These are phyloP conservation scores for Irena cyanogastra DNA, from an alignment of 2,113 vertebrate genomes.

Conservation along the genomic window DNA sequence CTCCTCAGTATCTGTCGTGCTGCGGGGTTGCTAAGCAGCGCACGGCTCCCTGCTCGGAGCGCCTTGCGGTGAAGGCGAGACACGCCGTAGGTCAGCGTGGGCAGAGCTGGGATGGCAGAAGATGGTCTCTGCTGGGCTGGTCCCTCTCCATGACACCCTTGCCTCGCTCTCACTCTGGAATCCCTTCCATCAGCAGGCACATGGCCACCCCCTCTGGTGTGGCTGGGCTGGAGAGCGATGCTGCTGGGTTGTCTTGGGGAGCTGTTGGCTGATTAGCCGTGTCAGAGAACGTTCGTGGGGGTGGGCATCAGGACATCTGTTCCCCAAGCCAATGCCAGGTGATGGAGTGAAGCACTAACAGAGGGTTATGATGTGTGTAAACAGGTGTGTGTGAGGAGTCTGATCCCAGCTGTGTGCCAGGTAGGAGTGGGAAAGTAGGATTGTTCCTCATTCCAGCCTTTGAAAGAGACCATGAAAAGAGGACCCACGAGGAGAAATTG, in stretches of 20 bases:
- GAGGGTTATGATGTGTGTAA: no score
- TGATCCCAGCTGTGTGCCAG: neutral
- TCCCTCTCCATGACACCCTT: neutral
- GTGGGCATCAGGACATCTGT: no score
- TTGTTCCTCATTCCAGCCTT: neutral
- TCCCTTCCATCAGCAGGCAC: neutral
- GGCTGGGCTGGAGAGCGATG: neutral
- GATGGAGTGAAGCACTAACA: neutral
- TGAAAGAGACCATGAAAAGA: neutral
- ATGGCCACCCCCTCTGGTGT: neutral
- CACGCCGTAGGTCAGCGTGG: neutral
- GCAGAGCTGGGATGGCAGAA: neutral
- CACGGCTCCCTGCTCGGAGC: neutral
- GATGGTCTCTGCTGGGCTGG: neutral
- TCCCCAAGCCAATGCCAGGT: neutral
- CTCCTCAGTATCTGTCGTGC: neutral
- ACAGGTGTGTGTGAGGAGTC: neutral
- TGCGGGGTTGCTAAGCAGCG: neutral
- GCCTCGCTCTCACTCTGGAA: rapidly evolving
- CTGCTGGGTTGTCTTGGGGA: neutral
- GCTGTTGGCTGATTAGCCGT: neutral
- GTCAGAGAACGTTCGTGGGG: rapidly evolving
- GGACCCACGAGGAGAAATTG: neutral
- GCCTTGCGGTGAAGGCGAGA: rapidly evolving
- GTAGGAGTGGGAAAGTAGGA: neutral